Evolutionary conservation across 2,888 invertebrate genomes (phyloP).

Genomic region (Hypolimnas misippus): DNA sequence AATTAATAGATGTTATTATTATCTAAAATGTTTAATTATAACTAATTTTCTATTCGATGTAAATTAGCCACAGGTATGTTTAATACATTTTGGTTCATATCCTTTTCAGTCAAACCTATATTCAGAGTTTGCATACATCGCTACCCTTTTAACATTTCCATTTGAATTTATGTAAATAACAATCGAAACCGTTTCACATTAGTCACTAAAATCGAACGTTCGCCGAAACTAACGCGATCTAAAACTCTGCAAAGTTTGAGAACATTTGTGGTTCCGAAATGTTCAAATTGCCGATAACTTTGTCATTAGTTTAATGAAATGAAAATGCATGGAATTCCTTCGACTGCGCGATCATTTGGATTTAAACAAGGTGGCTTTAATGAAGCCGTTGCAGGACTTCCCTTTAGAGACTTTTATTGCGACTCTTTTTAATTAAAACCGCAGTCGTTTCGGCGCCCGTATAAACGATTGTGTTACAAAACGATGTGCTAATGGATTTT

Average conservation of each 20-base stretch:
- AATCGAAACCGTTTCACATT: constrained; percentile 11
- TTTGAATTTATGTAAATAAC: constrained; percentile 9
- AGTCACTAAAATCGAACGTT: constrained; percentile 8
- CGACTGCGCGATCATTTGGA: constrained; percentile 17
- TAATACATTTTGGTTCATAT: neutral
- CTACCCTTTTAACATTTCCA: constrained; percentile 10
- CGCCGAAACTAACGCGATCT: constrained; percentile 13
- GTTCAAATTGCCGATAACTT: constrained; percentile 25
- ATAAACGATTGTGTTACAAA: constrained; percentile 19
- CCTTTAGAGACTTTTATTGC: constrained; percentile 18
- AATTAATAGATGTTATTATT: too few species aligned
- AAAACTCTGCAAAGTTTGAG: constrained; percentile 20
- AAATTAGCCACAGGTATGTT: neutral
- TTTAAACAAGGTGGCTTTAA: constrained; percentile 24
- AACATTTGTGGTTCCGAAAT: constrained; percentile 18
- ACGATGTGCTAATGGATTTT: constrained; percentile 12
- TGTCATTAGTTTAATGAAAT: constrained; percentile 25
- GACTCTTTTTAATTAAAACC: constrained; percentile 30
- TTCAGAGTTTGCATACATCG: neutral
- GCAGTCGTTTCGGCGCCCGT: constrained; percentile 18
- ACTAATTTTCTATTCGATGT: neutral
- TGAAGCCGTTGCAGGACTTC: constrained; percentile 25
- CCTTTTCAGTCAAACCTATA: neutral
- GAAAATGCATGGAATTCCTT: constrained; percentile 22
- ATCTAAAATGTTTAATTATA: neutral